Evolutionary conservation across 2,797 vertebrate species (phyloP).

Genomic region (Crax fasciolata): DNA sequence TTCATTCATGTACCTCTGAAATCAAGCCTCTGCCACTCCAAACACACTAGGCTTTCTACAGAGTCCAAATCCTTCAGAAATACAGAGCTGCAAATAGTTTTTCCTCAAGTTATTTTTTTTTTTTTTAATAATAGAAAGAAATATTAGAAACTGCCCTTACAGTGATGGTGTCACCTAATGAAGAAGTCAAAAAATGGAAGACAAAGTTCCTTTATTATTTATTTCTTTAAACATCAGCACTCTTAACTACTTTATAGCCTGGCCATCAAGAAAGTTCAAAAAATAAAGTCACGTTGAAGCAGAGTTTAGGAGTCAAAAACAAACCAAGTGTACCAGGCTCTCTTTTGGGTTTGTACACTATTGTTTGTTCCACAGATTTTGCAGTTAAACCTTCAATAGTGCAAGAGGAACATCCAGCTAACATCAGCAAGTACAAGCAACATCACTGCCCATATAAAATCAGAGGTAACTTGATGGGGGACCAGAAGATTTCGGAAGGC

Average conservation of each 20-base stretch:
- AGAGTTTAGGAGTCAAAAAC: not conserved
- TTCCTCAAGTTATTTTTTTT: not conserved
- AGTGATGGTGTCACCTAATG: not conserved
- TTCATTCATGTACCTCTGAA: not conserved
- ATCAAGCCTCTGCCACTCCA: not conserved
- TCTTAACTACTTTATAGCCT: not conserved
- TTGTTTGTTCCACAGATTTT: not conserved
- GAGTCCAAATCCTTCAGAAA: not conserved
- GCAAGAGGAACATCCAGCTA: not conserved
- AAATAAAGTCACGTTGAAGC: not conserved
- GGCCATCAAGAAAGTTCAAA: not conserved
- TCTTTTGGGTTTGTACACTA: not conserved
- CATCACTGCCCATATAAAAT: not conserved
- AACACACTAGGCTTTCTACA: not conserved
- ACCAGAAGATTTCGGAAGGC: not conserved
- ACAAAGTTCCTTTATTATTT: not conserved
- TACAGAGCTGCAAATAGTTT: not conserved
- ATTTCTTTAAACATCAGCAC: not conserved
- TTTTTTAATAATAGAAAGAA: not conserved
- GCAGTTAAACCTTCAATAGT: not conserved
- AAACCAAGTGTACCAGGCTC: not conserved
- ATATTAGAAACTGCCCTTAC: not conserved
- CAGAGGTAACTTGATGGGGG: not conserved
- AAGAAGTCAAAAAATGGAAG: not conserved
- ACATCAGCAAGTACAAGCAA: not conserved